These are phyloP conservation scores for Caenorhabditis sinica DNA, from an alignment of 2,888 invertebrate species.

Conservation along the genomic window DNA sequence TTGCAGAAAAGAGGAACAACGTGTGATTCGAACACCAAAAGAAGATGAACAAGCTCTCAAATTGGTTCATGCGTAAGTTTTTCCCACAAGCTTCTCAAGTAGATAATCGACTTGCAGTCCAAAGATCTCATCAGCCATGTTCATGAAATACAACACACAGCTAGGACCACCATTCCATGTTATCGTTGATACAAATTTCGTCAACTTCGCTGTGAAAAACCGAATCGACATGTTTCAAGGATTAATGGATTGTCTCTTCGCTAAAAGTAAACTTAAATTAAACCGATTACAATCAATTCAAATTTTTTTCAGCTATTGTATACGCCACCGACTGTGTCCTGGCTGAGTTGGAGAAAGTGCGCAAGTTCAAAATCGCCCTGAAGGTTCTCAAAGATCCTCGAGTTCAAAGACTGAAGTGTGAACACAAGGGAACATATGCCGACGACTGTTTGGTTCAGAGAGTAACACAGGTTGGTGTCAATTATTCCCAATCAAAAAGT, in stretches of 20 bases:
- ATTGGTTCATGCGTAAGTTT: slow-evolving; percentile 80
- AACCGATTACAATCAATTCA: neutral
- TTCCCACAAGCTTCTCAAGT: neutral
- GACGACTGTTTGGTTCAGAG: slow-evolving; percentile 98
- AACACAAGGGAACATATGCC: slow-evolving; percentile 98
- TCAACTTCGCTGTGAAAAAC: slow-evolving; percentile 98
- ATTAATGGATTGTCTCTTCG: slow-evolving; percentile 99
- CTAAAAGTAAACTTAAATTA: slow-evolving; percentile 88
- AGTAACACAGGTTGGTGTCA: slow-evolving; percentile 88
- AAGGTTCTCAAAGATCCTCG: slow-evolving; percentile 91
- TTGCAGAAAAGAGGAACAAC: slow-evolving; percentile 81
- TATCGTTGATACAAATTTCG: slow-evolving; percentile 97
- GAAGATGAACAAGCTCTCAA: slow-evolving; percentile 81
- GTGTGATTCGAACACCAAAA: slow-evolving; percentile 80
- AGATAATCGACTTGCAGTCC: slow-evolving; percentile 72
- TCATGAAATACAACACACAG: slow-evolving; percentile 98
- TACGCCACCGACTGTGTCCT: slow-evolving; percentile 98
- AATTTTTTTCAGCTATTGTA: slow-evolving; percentile 89
- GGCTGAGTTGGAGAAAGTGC: slow-evolving; percentile 96
- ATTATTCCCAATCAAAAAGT: too few species aligned
- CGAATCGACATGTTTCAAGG: slow-evolving; percentile 96
- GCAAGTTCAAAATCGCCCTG: slow-evolving; percentile 95
- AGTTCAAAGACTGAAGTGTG: slow-evolving; percentile 93
- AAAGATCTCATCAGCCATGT: slow-evolving; percentile 89
- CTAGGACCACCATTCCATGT: slow-evolving; percentile 98